Evolutionary conservation across 2,888 invertebrate species (phyloP).

Genomic region (Autographa pulchrina): DNA sequence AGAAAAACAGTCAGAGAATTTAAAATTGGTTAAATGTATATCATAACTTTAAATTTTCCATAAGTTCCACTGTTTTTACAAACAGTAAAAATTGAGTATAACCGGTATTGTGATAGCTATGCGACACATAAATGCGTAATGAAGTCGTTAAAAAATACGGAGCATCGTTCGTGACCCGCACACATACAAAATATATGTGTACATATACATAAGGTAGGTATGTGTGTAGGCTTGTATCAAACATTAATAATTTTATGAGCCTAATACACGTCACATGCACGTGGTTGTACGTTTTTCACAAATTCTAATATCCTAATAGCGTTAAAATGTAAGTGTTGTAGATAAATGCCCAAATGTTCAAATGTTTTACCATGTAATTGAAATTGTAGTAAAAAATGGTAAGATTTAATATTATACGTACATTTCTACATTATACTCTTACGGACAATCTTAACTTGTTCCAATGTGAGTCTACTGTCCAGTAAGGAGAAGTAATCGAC

Average conservation of each 20-base stretch:
- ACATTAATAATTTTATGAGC: constrained; percentile 38
- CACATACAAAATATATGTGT: neutral
- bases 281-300: constrained; percentile 15
- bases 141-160: constrained; percentile 9
- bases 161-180: neutral
- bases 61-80: neutral
- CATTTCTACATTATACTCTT: no score
- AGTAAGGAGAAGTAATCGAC: neutral
- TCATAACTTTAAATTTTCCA: neutral
- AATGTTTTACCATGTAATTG: neutral
- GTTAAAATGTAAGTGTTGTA: neutral
- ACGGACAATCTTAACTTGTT: neutral
- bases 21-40: neutral
- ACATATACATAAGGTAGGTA: neutral
- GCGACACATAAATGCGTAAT: constrained; percentile 5
- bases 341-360: neutral
- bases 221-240: constrained; percentile 26
- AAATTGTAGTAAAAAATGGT: neutral
- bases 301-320: constrained; percentile 8
- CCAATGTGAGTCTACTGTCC: neutral
- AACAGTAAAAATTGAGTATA: neutral
- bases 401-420: no score
- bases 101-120: constrained; percentile 4
- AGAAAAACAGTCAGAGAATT: no score
- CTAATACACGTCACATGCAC: constrained; percentile 29